These are phyloP conservation scores for Odontocolon sp. DNA, from an alignment of 2,888 invertebrate species.

Conservation along the genomic window DNA sequence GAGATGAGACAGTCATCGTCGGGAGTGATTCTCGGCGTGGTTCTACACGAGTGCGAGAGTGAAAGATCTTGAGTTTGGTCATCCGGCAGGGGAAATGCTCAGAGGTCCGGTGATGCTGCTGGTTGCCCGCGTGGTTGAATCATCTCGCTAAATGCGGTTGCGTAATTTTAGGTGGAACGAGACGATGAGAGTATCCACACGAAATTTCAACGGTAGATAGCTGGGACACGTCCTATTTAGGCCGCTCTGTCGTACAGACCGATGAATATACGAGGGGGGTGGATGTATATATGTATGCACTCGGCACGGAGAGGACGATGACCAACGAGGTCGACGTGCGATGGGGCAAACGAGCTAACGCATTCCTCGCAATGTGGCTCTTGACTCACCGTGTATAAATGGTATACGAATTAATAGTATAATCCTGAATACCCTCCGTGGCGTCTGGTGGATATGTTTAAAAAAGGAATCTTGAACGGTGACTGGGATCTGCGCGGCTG, in stretches of 20 bases:
- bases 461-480: slow-evolving; percentile 20
- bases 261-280: slow-evolving; percentile 1
- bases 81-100: too few species aligned
- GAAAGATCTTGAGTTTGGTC: too few species aligned
- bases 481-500: neutral
- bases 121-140: slow-evolving; percentile 70
- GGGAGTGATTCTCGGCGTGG: too few species aligned
- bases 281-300: slow-evolving; percentile 10
- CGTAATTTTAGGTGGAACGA: slow-evolving; percentile 73
- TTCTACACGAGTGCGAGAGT: too few species aligned
- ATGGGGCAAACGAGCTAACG: slow-evolving; percentile 4
- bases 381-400: slow-evolving; percentile 57
- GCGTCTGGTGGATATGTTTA: slow-evolving; percentile 43
- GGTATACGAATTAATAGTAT: slow-evolving; percentile 51
- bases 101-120: too few species aligned
- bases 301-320: slow-evolving; percentile 41
- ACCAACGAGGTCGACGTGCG: slow-evolving; percentile 54
- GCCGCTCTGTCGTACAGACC: slow-evolving; percentile 29
- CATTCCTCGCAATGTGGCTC: slow-evolving; percentile 47
- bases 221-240: slow-evolving; percentile 62
- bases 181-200: slow-evolving; percentile 65
- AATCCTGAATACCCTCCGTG: slow-evolving; percentile 48
- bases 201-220: slow-evolving; percentile 64
- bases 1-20: neutral
- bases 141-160: slow-evolving; percentile 76